Conservation (phyloP, 2,888 invertebrate species). For the Brenthis hecate region DNA sequence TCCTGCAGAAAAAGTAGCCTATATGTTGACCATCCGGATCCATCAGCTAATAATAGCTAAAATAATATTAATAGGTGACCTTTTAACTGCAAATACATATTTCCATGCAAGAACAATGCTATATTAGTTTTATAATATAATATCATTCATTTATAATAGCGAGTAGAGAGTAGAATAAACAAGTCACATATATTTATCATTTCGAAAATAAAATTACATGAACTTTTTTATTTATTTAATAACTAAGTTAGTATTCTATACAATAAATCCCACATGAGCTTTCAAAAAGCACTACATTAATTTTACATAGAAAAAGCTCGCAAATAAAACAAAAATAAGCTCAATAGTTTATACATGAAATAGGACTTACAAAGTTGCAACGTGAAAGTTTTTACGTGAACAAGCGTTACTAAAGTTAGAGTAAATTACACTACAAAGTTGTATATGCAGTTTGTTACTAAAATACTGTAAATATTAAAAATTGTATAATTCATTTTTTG, state of each 20-base stretch:
- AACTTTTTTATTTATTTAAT: too few relatives aligned
- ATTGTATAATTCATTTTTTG: background rate
- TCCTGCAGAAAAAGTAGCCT: too few relatives aligned
- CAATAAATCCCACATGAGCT: conserved; percentile 5
- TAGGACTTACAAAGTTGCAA: conserved; percentile 26
- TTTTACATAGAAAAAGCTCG: conserved; percentile 14
- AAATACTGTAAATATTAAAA: conserved; percentile 1
- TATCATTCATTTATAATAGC: too few relatives aligned
- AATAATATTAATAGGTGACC: too few relatives aligned
- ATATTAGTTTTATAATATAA: too few relatives aligned
- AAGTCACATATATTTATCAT: background rate
- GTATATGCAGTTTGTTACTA: conserved; percentile 1
- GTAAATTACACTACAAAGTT: conserved; percentile 18
- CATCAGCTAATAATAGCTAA: too few relatives aligned
- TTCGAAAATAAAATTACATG: too few relatives aligned
- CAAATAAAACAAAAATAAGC: conserved; percentile 20
- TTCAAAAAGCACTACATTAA: conserved; percentile 17
- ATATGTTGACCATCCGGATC: too few relatives aligned
- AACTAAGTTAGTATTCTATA: background rate
- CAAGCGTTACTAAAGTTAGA: conserved; percentile 19
- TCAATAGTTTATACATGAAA: conserved; percentile 24
- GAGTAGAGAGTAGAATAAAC: too few relatives aligned
- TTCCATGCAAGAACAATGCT: too few relatives aligned
- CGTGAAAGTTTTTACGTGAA: conserved; percentile 22
- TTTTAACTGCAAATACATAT: too few relatives aligned